Conservation (phyloP, 2,888 invertebrate species). For the Catocala sponsa region DNA sequence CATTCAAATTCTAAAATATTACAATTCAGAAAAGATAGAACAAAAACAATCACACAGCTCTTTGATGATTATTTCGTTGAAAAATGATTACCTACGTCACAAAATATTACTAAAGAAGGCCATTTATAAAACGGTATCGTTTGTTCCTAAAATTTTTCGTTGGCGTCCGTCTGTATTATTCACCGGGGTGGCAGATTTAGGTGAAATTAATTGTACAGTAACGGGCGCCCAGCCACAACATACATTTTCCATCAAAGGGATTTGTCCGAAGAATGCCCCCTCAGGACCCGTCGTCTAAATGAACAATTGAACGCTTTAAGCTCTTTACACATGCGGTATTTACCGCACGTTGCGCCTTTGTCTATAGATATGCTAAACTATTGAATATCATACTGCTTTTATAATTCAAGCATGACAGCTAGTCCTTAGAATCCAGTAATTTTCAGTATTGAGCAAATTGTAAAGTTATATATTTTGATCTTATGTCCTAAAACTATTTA, state of each 20-base stretch:
- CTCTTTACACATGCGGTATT: slow-evolving; percentile 29
- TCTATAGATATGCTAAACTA: too few species aligned
- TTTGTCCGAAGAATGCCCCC: slow-evolving; percentile 59
- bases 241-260: slow-evolving; percentile 80
- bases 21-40: too few species aligned
- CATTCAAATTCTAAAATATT: too few species aligned
- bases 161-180: slow-evolving; percentile 46
- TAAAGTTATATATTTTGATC: too few species aligned
- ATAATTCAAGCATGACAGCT: too few species aligned
- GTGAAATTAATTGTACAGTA: slow-evolving; percentile 75
- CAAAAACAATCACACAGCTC: too few species aligned
- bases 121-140: slow-evolving; percentile 24
- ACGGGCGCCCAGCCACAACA: slow-evolving; percentile 70
- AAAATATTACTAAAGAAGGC: slow-evolving; percentile 10
- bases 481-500: too few species aligned
- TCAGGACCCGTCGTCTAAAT: slow-evolving; percentile 41
- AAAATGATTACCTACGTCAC: slow-evolving; percentile 4
- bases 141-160: slow-evolving; percentile 44
- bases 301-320: slow-evolving; percentile 48
- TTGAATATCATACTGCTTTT: too few species aligned
- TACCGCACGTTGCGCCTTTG: too few species aligned
- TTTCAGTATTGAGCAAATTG: too few species aligned
- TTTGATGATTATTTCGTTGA: neutral
- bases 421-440: too few species aligned
- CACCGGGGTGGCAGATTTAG: slow-evolving; percentile 64